Conservation (phyloP, 2,113 vertebrate species). For the Myotis davidii region DNA sequence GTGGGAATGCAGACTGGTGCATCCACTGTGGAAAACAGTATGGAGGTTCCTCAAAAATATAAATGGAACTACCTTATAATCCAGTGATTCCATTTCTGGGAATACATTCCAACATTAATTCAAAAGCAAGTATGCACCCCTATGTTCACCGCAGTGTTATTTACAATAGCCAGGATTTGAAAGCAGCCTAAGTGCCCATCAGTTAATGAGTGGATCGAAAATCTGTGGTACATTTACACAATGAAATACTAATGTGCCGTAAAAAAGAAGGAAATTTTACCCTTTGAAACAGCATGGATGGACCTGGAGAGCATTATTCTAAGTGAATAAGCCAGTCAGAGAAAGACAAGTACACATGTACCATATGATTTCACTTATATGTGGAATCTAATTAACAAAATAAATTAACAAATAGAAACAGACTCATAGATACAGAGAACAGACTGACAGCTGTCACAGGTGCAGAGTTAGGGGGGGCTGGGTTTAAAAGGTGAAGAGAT, state of each 20-base stretch:
- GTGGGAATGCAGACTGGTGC: not conserved
- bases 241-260: not conserved
- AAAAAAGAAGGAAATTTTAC: not conserved
- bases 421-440: not conserved
- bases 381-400: not conserved
- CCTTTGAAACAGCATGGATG: not conserved
- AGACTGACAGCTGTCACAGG: not conserved
- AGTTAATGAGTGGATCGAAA: not conserved
- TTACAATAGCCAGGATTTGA: not conserved
- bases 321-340: not conserved
- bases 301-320: not conserved
- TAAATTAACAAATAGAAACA: not conserved
- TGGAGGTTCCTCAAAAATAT: not conserved
- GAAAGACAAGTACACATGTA: not conserved
- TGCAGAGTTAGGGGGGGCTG: not conserved
- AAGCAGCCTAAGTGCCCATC: not conserved
- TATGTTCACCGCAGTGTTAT: not conserved
- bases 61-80: not conserved
- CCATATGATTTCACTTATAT: not conserved
- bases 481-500: not conserved
- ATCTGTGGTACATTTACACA: not conserved
- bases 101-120: not conserved
- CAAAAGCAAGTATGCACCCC: not conserved
- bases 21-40: not conserved
- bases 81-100: not conserved